These are phyloP conservation scores for Nycticorax nycticorax DNA, from an alignment of 2,113 vertebrate species.

Conservation along the genomic window DNA sequence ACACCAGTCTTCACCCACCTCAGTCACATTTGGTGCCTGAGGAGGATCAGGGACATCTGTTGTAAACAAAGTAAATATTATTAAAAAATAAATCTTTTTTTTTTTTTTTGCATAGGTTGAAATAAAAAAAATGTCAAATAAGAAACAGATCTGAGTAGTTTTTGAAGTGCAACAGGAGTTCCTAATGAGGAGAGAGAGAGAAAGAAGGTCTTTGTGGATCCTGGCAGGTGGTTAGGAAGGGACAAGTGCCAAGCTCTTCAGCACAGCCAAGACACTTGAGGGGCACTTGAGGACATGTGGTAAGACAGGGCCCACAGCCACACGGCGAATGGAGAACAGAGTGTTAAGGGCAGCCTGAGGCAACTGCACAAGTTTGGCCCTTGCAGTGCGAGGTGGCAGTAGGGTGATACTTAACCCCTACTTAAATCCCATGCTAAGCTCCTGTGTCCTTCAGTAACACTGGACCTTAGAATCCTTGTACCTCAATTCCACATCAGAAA, in stretches of 20 bases:
- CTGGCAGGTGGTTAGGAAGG: neutral
- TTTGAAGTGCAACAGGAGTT: neutral
- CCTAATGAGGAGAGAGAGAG: neutral
- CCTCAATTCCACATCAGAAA: neutral
- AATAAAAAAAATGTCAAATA: neutral
- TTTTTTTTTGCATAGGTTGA: neutral
- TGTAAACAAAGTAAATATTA: neutral
- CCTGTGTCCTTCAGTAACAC: neutral
- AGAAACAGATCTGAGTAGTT: neutral
- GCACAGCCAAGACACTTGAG: neutral
- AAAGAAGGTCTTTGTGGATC: neutral
- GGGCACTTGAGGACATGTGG: neutral
- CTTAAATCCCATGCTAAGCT: neutral
- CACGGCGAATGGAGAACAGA: neutral
- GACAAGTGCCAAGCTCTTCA: neutral
- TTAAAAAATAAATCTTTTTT: neutral
- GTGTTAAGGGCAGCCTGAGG: neutral
- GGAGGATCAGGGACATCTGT: constrained; percentile 95
- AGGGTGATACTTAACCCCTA: neutral
- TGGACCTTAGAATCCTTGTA: neutral
- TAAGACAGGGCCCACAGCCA: neutral
- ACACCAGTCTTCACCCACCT: constrained; percentile 97
- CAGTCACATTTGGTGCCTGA: constrained; percentile 85
- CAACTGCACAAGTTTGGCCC: neutral
- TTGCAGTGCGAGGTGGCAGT: neutral